Evolutionary conservation across 2,113 vertebrate species (phyloP).

Genomic region (Marmota flaviventris): DNA sequence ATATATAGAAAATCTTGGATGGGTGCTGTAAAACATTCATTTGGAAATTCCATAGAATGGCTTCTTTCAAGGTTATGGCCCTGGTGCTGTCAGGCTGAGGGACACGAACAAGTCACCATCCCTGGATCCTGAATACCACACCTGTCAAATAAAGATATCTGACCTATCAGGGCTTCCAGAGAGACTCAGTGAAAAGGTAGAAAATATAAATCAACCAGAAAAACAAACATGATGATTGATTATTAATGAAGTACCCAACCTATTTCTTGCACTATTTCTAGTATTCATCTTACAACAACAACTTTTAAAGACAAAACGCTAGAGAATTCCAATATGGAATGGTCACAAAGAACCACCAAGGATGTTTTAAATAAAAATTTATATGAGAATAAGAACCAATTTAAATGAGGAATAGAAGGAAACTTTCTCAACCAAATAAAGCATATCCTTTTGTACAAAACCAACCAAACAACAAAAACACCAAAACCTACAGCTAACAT

Average conservation of each 20-base stretch:
- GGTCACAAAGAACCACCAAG: background rate
- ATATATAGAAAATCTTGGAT: background rate
- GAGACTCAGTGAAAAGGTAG: background rate
- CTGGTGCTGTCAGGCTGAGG: background rate
- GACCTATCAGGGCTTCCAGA: background rate
- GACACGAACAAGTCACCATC: background rate
- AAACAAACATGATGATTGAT: background rate
- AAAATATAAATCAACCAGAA: background rate
- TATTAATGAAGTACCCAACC: background rate
- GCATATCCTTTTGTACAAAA: too few species aligned
- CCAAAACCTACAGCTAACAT: background rate
- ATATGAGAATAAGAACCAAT: background rate
- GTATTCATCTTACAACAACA: background rate
- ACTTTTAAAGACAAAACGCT: slow-evolving; percentile 37
- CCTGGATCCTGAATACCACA: background rate
- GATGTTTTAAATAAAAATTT: slow-evolving; percentile 15
- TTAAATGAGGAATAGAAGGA: slow-evolving; percentile 24
- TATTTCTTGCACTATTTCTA: background rate
- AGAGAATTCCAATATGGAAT: background rate
- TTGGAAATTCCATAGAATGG: background rate
- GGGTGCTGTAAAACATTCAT: background rate
- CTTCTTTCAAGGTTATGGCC: background rate
- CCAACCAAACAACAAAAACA: background rate
- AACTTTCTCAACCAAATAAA: background rate
- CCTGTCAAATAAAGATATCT: slow-evolving; percentile 14